phyloP scores from a whole-genome alignment of 2,113 vertebrate species.

The Gasterosteus aculeatus region DNA sequence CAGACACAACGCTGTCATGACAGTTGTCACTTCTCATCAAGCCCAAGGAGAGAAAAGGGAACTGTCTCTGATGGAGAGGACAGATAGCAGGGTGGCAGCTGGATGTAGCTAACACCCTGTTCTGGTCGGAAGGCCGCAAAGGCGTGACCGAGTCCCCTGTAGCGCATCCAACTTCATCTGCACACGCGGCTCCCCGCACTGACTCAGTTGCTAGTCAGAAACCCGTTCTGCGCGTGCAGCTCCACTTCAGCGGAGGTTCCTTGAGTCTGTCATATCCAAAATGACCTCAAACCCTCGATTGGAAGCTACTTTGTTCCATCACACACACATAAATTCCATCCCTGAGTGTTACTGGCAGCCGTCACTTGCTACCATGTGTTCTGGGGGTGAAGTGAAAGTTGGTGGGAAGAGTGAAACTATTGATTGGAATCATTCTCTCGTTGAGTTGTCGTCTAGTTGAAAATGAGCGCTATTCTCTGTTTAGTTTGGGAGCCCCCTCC shows the following conservation, averaged over 20 bases:
- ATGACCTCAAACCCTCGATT: slow-evolving; percentile 15
- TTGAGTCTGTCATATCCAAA: slow-evolving; percentile 17
- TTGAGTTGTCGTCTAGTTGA: not conserved
- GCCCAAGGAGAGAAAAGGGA: slow-evolving; percentile 67
- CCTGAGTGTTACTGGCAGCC: slow-evolving; percentile 43
- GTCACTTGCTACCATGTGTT: not conserved
- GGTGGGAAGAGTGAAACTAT: slow-evolving; percentile 42
- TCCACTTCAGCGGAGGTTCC: slow-evolving; percentile 6
- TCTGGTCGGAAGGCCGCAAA: slow-evolving; percentile 59
- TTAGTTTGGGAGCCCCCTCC: not conserved
- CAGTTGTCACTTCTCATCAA: slow-evolving; percentile 68
- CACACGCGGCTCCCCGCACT: not conserved
- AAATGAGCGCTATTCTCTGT: not conserved
- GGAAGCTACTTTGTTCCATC: not conserved
- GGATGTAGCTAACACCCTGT: slow-evolving; percentile 67
- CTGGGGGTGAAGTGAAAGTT: slow-evolving; percentile 40
- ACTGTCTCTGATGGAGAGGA: slow-evolving; percentile 68
- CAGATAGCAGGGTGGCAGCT: slow-evolving; percentile 70
- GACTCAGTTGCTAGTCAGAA: not conserved
- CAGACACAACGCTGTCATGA: slow-evolving; percentile 50
- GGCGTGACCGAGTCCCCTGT: slow-evolving; percentile 54
- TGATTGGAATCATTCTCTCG: slow-evolving; percentile 8
- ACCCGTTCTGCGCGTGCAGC: not conserved
- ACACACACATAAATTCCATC: slow-evolving; percentile 23
- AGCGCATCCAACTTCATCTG: slow-evolving; percentile 21